Evolutionary conservation across 2,888 invertebrate genomes (phyloP).

Genomic region (Cyrtodaria siliqua): DNA sequence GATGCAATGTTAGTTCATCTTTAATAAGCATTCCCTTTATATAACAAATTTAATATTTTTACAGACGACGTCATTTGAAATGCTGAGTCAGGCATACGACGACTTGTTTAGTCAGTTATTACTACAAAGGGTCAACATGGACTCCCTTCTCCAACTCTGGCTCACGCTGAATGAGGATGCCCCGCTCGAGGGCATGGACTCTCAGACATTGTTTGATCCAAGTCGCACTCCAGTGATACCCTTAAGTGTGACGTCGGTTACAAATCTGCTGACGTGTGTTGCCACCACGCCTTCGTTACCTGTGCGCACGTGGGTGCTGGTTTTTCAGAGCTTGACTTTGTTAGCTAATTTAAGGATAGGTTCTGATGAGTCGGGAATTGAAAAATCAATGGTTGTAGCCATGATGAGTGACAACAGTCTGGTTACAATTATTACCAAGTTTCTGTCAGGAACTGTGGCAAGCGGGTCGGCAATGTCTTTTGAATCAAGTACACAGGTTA

Average conservation of each 20-base stretch:
- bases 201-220: slow-evolving; percentile 75
- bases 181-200: slow-evolving; percentile 74
- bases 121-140: slow-evolving; percentile 91
- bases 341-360: slow-evolving; percentile 89
- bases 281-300: slow-evolving; percentile 90
- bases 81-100: slow-evolving; percentile 91
- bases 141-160: slow-evolving; percentile 95
- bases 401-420: slow-evolving; percentile 81
- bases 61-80: slow-evolving; percentile 85
- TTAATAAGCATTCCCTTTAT: too few relatives aligned
- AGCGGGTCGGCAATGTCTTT: slow-evolving; percentile 64
- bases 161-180: slow-evolving; percentile 91
- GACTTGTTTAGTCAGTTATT: slow-evolving; percentile 89
- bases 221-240: slow-evolving; percentile 88
- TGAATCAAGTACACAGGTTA: slow-evolving; percentile 47
- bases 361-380: slow-evolving; percentile 46
- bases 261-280: slow-evolving; percentile 89
- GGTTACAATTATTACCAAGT: slow-evolving; percentile 80
- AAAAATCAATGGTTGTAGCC: slow-evolving; percentile 77
- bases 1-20: too few relatives aligned
- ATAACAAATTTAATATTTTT: too few relatives aligned
- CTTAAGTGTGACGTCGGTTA: slow-evolving; percentile 89
- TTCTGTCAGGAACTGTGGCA: slow-evolving; percentile 79
- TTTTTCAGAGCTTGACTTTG: slow-evolving; percentile 92
- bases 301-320: slow-evolving; percentile 92